A percentile compares a stretch with the other conserved stretches of the same genome.
Conservation (phyloP, 2,113 vertebrate species). For the Phyllopteryx taeniolatus region DNA sequence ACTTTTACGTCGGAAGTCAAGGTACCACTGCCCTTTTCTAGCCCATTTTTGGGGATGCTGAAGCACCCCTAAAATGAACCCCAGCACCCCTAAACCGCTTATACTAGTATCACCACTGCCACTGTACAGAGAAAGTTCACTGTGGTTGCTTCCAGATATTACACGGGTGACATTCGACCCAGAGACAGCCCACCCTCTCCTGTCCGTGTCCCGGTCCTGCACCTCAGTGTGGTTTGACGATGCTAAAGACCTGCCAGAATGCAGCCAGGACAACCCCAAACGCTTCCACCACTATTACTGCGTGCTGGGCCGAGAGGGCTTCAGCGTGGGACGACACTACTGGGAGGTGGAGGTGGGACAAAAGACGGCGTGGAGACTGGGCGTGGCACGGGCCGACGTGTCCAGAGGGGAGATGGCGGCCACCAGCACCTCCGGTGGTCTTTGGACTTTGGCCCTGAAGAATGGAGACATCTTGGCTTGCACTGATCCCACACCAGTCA, state of each 20-base stretch:
- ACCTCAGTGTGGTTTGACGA: slow-evolving; percentile 63
- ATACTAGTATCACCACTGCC: too few relatives aligned
- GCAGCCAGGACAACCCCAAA: slow-evolving; percentile 41
- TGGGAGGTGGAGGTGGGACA: slow-evolving; percentile 73
- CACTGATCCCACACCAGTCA: slow-evolving; percentile 66
- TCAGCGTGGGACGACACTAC: slow-evolving; percentile 72
- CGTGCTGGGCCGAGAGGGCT: slow-evolving; percentile 56
- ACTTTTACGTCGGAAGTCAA: too few relatives aligned
- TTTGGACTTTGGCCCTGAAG: slow-evolving; percentile 73
- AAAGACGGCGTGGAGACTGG: slow-evolving; percentile 74
- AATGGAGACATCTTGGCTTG: slow-evolving; percentile 59
- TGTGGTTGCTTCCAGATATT: slow-evolving; percentile 54
- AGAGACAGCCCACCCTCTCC: slow-evolving; percentile 69
- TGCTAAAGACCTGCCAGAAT: slow-evolving; percentile 34
- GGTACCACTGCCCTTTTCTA: too few relatives aligned
- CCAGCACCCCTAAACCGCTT: too few relatives aligned
- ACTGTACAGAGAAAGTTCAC: not conserved
- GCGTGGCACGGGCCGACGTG: slow-evolving; percentile 67
- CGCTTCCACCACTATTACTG: slow-evolving; percentile 73
- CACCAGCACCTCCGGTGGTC: slow-evolving; percentile 53
- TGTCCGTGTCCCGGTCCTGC: slow-evolving; percentile 57
- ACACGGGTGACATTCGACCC: slow-evolving; percentile 68
- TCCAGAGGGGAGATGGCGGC: slow-evolving; percentile 65
- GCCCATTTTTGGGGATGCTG: too few relatives aligned
- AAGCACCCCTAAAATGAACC: too few relatives aligned